Percentiles rank a stretch among this genome's conserved stretches.
Conservation (phyloP, 1,140 invertebrate species). For the Ceratina calcarata region DNA sequence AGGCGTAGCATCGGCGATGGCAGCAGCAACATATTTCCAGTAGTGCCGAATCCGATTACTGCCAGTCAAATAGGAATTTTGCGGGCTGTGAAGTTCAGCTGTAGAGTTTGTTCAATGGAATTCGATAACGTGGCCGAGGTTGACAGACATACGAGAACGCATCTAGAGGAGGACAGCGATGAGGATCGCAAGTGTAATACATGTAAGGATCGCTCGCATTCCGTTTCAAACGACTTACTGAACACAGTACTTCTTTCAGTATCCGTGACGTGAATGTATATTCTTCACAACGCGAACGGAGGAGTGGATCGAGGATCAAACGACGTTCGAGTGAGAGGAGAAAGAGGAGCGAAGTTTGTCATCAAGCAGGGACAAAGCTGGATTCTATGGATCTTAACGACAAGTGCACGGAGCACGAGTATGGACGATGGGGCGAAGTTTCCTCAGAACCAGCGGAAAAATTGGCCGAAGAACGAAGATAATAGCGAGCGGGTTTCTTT, state of each 20-base stretch:
- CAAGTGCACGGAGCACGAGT: background rate
- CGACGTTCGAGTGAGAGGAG: background rate
- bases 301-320: background rate
- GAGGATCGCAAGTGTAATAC: conserved; percentile 64
- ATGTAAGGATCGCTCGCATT: conserved; percentile 52
- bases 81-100: conserved; percentile 67
- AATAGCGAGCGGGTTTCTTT: conserved; percentile 56
- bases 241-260: conserved; percentile 16
- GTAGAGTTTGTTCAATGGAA: conserved; percentile 68
- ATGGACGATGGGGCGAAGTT: too few relatives aligned
- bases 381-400: background rate
- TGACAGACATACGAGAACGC: conserved; percentile 68
- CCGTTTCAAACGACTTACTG: background rate
- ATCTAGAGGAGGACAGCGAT: conserved; percentile 51
- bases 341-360: background rate
- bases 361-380: background rate
- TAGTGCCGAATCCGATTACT: conserved; percentile 53
- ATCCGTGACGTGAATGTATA: background rate
- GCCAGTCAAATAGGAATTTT: conserved; percentile 63
- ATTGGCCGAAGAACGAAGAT: conserved; percentile 46
- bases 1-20: conserved; percentile 39
- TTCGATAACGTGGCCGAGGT: conserved; percentile 67
- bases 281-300: too few relatives aligned
- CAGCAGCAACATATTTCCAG: conserved; percentile 51
- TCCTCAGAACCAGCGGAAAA: background rate